Percentiles rank a stretch among this genome's conserved stretches.
Evolutionary conservation across 1,140 invertebrate species (phyloP).

Genomic region (Nephotettix cincticeps): DNA sequence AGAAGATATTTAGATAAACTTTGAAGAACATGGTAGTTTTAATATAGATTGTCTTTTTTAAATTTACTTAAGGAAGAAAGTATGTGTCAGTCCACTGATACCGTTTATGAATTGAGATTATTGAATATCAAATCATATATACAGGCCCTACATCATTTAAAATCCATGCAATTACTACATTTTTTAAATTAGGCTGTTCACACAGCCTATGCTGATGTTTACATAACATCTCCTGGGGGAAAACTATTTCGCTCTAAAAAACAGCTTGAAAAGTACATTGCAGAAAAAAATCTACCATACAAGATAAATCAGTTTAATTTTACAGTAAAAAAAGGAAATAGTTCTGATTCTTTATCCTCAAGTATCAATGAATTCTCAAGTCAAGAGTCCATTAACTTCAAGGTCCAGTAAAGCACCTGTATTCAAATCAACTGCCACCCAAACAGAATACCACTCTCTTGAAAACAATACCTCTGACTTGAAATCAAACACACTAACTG

Average conservation of each 20-base stretch:
- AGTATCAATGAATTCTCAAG: background rate
- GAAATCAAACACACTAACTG: too few relatives aligned
- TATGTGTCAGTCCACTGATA: too few relatives aligned
- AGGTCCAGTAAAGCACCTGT: background rate
- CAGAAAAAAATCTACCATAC: slow-evolving; percentile 5
- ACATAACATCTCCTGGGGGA: background rate
- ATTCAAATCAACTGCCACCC: background rate
- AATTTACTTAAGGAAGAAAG: too few relatives aligned
- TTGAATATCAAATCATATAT: too few relatives aligned
- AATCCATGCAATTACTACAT: too few relatives aligned
- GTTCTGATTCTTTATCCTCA: background rate
- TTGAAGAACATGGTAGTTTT: too few relatives aligned
- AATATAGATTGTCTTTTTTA: too few relatives aligned
- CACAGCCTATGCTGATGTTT: background rate
- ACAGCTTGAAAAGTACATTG: background rate
- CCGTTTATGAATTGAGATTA: too few relatives aligned
- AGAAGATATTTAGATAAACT: too few relatives aligned
- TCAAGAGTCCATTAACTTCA: background rate
- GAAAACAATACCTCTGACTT: too few relatives aligned
- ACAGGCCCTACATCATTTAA: too few relatives aligned
- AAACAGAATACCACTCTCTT: background rate
- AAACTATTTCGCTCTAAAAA: background rate
- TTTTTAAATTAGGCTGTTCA: too few relatives aligned
- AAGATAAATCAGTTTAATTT: background rate
- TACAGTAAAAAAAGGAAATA: background rate